A percentile compares a stretch with the other conserved stretches of the same genome.
These are phyloP conservation scores for Ptiloglossa arizonensis DNA, from an alignment of 1,140 invertebrate genomes.

Conservation along the genomic window DNA sequence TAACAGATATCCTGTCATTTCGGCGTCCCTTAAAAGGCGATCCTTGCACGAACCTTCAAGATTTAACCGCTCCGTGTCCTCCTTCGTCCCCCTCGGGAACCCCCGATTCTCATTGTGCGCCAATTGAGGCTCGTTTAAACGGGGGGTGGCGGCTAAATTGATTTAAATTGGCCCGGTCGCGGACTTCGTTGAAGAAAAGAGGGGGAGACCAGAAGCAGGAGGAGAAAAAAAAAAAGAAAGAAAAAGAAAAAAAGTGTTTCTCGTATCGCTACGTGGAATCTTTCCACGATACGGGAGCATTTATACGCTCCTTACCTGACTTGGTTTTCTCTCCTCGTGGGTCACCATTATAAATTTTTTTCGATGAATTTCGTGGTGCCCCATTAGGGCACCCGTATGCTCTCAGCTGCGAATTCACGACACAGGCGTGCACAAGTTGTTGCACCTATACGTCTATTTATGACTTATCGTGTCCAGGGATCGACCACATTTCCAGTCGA, in stretches of 20 bases:
- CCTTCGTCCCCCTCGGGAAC: slow-evolving; percentile 56
- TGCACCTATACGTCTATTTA: slow-evolving; percentile 54
- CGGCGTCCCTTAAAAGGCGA: not conserved
- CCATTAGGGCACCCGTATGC: slow-evolving; percentile 77
- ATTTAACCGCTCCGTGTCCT: slow-evolving; percentile 56
- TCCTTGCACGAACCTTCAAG: slow-evolving; percentile 55
- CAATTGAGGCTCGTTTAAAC: slow-evolving; percentile 78
- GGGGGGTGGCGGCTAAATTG: slow-evolving; percentile 76
- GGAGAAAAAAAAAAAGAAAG: slow-evolving; percentile 46
- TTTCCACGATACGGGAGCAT: slow-evolving; percentile 79
- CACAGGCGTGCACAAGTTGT: slow-evolving; percentile 51
- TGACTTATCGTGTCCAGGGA: slow-evolving; percentile 63
- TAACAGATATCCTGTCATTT: slow-evolving; percentile 19
- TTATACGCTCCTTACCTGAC: slow-evolving; percentile 76
- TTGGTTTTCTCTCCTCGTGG: slow-evolving; percentile 42
- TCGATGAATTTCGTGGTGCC: slow-evolving; percentile 64
- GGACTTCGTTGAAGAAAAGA: slow-evolving; percentile 21
- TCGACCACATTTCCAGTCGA: slow-evolving; percentile 60
- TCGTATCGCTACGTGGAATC: slow-evolving; percentile 70
- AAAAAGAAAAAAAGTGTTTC: slow-evolving; percentile 47
- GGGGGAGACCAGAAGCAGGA: not conserved
- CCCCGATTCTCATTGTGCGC: slow-evolving; percentile 73
- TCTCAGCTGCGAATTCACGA: slow-evolving; percentile 72
- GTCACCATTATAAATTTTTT: slow-evolving; percentile 65
- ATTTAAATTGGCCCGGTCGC: slow-evolving; percentile 76